Percentiles rank a stretch among this genome's conserved stretches.
phyloP scores from a whole-genome alignment of 2,797 vertebrate genomes.

The Anguilla pacifica region DNA sequence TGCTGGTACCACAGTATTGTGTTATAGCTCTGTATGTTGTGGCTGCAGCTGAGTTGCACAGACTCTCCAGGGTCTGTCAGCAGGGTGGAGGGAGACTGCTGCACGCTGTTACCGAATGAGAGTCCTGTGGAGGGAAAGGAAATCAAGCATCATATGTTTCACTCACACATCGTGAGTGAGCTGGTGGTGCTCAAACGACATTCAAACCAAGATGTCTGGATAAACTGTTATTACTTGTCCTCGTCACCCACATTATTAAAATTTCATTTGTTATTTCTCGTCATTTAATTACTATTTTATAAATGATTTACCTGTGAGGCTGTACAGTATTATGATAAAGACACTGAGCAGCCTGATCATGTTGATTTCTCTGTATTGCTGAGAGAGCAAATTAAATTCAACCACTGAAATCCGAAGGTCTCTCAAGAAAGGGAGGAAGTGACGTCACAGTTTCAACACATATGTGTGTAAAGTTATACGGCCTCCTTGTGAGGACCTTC shows the following conservation, averaged over 20 bases:
- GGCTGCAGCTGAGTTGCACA: constrained; percentile 50
- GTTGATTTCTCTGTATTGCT: not conserved
- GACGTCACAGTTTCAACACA: not conserved
- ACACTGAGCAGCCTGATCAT: not conserved
- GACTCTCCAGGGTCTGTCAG: not conserved
- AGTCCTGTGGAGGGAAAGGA: no score
- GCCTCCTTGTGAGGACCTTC: not conserved
- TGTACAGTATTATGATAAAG: not conserved
- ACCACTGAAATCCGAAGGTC: not conserved
- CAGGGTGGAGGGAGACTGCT: no score
- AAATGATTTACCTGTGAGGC: not conserved
- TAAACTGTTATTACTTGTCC: no score
- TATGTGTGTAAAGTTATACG: not conserved
- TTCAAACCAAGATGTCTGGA: no score
- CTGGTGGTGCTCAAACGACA: no score
- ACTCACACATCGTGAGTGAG: no score
- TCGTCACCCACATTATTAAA: no score
- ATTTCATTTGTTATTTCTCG: no score
- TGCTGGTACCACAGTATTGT: constrained; percentile 58
- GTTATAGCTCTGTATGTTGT: not conserved
- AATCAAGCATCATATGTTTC: no score
- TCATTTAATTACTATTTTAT: no score
- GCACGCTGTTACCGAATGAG: constrained; percentile 2
- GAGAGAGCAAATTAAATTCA: not conserved
- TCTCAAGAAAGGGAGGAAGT: not conserved